Evolutionary conservation across 2,888 invertebrate species (phyloP).

Genomic region (Netelia melanura): DNA sequence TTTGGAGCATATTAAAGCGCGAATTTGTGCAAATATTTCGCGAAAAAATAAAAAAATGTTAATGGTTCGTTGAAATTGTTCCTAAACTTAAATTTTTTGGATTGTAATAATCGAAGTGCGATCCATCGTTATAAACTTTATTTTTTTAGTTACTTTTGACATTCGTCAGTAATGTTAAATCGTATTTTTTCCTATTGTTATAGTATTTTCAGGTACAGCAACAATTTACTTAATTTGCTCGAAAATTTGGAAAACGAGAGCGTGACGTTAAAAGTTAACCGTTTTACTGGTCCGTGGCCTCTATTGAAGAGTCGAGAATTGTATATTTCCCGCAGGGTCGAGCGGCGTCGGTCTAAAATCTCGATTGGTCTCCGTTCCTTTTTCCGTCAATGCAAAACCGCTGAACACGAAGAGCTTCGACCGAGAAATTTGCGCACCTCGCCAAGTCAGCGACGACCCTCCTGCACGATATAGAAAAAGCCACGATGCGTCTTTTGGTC

Average conservation of each 20-base stretch:
- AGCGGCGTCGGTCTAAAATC: slow-evolving; percentile 34
- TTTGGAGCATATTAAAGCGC: too few species aligned
- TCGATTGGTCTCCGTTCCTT: slow-evolving; percentile 19
- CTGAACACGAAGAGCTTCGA: slow-evolving; percentile 11
- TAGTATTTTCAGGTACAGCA: slow-evolving; percentile 35
- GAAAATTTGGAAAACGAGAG: slow-evolving; percentile 3
- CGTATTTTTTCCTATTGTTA: background rate
- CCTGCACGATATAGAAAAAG: slow-evolving; percentile 17
- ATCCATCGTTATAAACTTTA: slow-evolving; percentile 17
- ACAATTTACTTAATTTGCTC: slow-evolving; percentile 17
- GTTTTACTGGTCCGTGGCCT: slow-evolving; percentile 71
- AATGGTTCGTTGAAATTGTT: background rate
- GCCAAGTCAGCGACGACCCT: slow-evolving; percentile 24
- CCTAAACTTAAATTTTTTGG: background rate
- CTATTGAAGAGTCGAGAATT: slow-evolving; percentile 74
- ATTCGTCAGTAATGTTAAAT: slow-evolving; percentile 16
- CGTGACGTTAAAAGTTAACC: slow-evolving; percentile 74
- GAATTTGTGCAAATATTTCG: too few species aligned
- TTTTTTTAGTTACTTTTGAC: slow-evolving; percentile 22
- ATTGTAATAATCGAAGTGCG: background rate
- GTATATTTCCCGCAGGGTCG: slow-evolving; percentile 72
- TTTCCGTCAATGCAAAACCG: slow-evolving; percentile 27
- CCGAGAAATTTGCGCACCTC: slow-evolving; percentile 77
- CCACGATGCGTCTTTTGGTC: slow-evolving; percentile 6
- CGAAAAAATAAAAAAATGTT: background rate